A percentile compares a stretch with the other conserved stretches of the same genome.
phyloP scores from a whole-genome alignment of 1,140 invertebrate species.

The Plutomurus gul region DNA sequence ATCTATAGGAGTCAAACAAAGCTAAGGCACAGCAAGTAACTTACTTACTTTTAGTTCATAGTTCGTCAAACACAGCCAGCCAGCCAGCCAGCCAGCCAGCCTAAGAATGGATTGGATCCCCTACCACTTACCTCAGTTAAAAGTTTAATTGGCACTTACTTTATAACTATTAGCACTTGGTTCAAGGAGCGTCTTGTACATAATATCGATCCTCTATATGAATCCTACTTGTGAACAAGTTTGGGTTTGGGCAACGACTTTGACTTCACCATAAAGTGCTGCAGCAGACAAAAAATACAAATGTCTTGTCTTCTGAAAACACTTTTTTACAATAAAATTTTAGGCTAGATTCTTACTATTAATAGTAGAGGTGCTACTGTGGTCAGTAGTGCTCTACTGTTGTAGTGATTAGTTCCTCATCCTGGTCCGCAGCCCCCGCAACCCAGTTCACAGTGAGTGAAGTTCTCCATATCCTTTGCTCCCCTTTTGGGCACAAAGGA shows the following conservation, averaged over 20 bases:
- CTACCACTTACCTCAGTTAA: constrained; percentile 20
- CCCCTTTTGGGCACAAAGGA: constrained; percentile 26
- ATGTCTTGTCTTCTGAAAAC: constrained; percentile 27
- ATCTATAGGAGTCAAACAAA: neutral
- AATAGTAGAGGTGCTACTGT: constrained; percentile 11
- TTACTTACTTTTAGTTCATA: constrained; percentile 21
- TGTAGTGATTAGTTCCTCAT: neutral
- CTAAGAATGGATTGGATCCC: constrained; percentile 20
- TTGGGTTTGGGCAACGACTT: constrained; percentile 16
- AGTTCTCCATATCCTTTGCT: neutral
- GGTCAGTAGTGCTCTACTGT: neutral
- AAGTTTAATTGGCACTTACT: constrained; percentile 29
- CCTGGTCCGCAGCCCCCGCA: no score
- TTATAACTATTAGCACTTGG: constrained; percentile 29
- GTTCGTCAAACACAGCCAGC: constrained; percentile 17
- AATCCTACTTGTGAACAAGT: constrained; percentile 26
- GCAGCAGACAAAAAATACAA: constrained; percentile 29
- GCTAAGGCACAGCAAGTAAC: neutral
- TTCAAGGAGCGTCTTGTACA: constrained; percentile 21
- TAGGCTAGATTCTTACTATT: constrained; percentile 22
- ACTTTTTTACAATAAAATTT: constrained; percentile 29
- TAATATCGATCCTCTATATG: constrained; percentile 27
- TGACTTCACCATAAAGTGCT: constrained; percentile 22
- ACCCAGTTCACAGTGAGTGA: neutral
- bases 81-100: no score